Base-by-base conservation (phyloP, 2,888 invertebrate genomes). In the Oasisia sp. region DNA sequence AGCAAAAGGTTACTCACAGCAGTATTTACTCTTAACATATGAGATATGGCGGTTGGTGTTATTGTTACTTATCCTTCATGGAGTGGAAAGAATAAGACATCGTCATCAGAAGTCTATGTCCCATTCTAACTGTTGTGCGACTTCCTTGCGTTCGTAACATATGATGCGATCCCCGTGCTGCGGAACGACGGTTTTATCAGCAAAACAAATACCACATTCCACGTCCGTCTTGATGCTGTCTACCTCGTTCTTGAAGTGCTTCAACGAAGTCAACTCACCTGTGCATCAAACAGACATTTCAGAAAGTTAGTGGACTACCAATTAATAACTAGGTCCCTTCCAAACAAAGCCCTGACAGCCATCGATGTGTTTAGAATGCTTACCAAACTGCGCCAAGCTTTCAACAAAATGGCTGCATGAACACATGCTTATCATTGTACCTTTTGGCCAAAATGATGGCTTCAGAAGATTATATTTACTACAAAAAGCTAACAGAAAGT, bases 231-330 rank as follows among this genome's bases (percentile, higher is more conserved):
- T 98, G 89, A 99, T 97, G 0, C 97, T 97, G 8, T 97, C 97
- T 5, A 98, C 98, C 96, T 99, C 99, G 92, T 97, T 97, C 96
- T 99, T 99, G 91, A 98, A 96, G 96, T 99, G 99, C 94, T 98
- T 97, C 98, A 99, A 97, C 0, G 99, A 98, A 45, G 97, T 97
- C 92, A 99, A 95, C 94, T 97, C 96, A 91, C 98, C 98, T 96
- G 94, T 4, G 95, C n/a, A 74, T 19, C 27, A 74, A 74, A 74
- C 74, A 74, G 74, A 74, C 74, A 74, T 74, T 19, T 74, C 27
- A 74, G 27, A 74, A 27, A 19, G 74, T 7, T 9, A 50, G 50
- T 14, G 14, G 50, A 50, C 14, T 9, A 1, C 50, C 50, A 50
- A 9, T 14, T 50, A 14, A 50, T 50, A 50, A 50, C 50, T 50